These are phyloP conservation scores for Drosophila limbata DNA, from an alignment of 2,888 invertebrate genomes.

Conservation along the genomic window DNA sequence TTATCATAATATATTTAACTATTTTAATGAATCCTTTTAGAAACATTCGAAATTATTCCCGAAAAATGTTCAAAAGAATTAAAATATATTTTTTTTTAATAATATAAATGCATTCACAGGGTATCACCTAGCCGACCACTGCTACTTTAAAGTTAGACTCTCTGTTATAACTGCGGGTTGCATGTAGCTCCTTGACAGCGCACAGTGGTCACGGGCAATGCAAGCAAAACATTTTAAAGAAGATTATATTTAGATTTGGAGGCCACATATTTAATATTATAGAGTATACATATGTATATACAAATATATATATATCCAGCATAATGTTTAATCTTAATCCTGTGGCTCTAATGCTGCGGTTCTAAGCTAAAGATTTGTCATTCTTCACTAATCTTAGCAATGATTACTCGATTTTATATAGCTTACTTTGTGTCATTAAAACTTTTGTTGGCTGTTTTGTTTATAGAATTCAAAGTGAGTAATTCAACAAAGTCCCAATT, in stretches of 20 bases:
- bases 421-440: conserved; percentile 9
- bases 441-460: neutral
- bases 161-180: conserved; percentile 9
- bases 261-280: neutral
- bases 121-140: conserved; percentile 1
- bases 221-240: neutral
- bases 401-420: neutral
- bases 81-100: neutral
- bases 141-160: neutral
- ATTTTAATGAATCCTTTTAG: neutral
- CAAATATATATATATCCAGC: neutral
- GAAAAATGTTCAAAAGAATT: too few species aligned
- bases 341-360: conserved; percentile 10
- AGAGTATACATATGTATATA: neutral
- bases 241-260: conserved; percentile 13
- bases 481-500: too few species aligned
- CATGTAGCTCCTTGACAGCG: conserved; percentile 9
- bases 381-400: neutral
- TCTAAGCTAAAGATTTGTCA: conserved; percentile 2
- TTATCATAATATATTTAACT: too few species aligned
- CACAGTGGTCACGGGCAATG: conserved; percentile 40
- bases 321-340: neutral
- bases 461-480: neutral
- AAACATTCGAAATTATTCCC: neutral
- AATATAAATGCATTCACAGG: neutral